Conservation (phyloP, 2,888 invertebrate species). For the Xanthorhoe spadicearia region DNA sequence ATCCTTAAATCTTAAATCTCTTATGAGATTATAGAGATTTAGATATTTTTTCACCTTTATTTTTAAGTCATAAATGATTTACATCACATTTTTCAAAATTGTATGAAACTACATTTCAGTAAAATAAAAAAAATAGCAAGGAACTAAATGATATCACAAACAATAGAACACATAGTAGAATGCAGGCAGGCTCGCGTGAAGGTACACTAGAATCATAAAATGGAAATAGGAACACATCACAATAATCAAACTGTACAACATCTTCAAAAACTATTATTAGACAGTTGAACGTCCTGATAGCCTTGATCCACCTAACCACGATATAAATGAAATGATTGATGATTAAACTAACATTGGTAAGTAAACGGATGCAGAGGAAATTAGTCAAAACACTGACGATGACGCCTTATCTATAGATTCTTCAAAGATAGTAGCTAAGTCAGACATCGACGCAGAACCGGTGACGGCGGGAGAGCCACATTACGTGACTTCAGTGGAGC, state of each 20-base stretch:
- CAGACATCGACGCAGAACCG: conserved; percentile 19
- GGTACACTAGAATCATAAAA: conserved; percentile 42
- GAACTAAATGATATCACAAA: conserved; percentile 30
- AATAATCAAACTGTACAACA: conserved; percentile 40
- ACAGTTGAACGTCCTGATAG: conserved; percentile 33
- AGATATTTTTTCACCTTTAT: conserved; percentile 20
- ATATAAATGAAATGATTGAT: conserved; percentile 15
- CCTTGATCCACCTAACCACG: conserved; percentile 33
- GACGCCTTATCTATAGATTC: conserved; percentile 16
- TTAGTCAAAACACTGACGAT: conserved; percentile 11
- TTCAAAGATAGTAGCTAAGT: conserved; percentile 13
- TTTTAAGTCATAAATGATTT: conserved; percentile 7
- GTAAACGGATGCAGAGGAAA: conserved; percentile 4
- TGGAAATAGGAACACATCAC: conserved; percentile 42
- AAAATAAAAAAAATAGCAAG: background rate
- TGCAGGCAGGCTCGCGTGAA: conserved; percentile 42
- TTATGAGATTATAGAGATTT: background rate
- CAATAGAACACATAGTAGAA: conserved; percentile 44
- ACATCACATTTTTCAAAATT: conserved; percentile 18
- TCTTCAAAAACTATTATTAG: conserved; percentile 28
- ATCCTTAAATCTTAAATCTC: background rate
- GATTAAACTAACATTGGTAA: conserved; percentile 7
- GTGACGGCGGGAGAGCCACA: conserved; percentile 21
- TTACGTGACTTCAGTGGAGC: conserved; percentile 39
- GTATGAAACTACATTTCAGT: conserved; percentile 5